A percentile compares a stretch with the other conserved stretches of the same genome.
Evolutionary conservation across 1,140 invertebrate genomes (phyloP).

Genomic region (Nasonia vitripennis): DNA sequence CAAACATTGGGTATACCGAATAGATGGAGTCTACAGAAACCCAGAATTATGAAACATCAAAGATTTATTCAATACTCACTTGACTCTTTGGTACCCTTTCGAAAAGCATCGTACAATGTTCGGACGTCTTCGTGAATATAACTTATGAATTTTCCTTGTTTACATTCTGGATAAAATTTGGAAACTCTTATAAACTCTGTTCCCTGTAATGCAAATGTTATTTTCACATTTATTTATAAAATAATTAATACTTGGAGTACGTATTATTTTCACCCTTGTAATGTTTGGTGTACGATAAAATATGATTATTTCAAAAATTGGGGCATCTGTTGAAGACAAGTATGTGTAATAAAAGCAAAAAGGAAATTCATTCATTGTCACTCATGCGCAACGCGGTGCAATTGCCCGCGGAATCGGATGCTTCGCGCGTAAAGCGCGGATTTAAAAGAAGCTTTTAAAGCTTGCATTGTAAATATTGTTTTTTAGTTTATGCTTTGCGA

Average conservation of each 20-base stretch:
- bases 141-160: conserved; percentile 91
- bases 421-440: background rate
- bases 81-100: conserved; percentile 92
- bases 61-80: conserved; percentile 79
- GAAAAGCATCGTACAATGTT: conserved; percentile 94
- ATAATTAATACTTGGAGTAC: background rate
- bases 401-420: background rate
- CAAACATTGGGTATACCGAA: too few relatives aligned
- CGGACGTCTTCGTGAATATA: conserved; percentile 91
- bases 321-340: too few relatives aligned
- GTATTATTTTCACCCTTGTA: background rate
- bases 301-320: too few relatives aligned
- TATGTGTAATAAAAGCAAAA: too few relatives aligned
- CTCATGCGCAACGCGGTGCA: background rate
- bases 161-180: conserved; percentile 93
- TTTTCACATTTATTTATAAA: background rate
- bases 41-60: background rate
- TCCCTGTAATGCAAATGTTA: conserved; percentile 63
- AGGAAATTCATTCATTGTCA: too few relatives aligned
- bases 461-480: too few relatives aligned
- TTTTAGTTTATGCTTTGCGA: too few relatives aligned
- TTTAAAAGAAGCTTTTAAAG: background rate
- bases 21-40: background rate
- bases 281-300: too few relatives aligned
- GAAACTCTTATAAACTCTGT: conserved; percentile 92